phyloP scores from a whole-genome alignment of 2,797 vertebrate species.

The Diceros bicornis region DNA sequence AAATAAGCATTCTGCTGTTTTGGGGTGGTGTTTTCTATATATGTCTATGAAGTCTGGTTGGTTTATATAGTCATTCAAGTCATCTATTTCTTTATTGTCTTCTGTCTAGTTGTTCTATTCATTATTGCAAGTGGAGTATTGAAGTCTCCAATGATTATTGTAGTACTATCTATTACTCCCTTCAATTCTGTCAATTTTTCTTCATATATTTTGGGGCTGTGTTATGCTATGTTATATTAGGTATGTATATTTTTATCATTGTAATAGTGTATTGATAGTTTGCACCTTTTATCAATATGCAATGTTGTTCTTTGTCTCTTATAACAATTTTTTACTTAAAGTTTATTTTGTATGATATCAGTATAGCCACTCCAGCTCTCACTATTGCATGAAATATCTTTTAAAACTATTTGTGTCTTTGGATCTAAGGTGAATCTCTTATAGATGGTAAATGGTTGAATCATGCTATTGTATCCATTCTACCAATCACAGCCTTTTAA shows the following conservation, averaged over 20 bases:
- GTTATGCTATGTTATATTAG: neutral
- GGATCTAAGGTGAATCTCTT: neutral
- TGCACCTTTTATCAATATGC: neutral
- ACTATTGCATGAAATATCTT: neutral
- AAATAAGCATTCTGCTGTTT: neutral
- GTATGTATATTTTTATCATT: neutral
- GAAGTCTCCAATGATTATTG: neutral
- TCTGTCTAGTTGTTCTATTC: neutral
- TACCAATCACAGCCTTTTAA: neutral
- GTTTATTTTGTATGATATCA: neutral
- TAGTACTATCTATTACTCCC: neutral
- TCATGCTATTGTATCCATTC: neutral
- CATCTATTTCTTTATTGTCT: neutral
- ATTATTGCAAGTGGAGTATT: neutral
- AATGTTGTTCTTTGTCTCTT: neutral
- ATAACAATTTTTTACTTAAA: neutral
- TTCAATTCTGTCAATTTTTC: neutral
- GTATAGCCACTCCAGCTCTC: neutral
- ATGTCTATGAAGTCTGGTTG: neutral
- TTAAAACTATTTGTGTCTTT: neutral
- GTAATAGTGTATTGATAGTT: neutral
- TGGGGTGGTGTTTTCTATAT: neutral
- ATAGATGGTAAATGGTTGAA: neutral
- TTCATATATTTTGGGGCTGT: neutral
- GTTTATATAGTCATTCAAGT: neutral